These are phyloP conservation scores for Xenentodon cancila DNA, from an alignment of 2,797 vertebrate species.

Conservation along the genomic window DNA sequence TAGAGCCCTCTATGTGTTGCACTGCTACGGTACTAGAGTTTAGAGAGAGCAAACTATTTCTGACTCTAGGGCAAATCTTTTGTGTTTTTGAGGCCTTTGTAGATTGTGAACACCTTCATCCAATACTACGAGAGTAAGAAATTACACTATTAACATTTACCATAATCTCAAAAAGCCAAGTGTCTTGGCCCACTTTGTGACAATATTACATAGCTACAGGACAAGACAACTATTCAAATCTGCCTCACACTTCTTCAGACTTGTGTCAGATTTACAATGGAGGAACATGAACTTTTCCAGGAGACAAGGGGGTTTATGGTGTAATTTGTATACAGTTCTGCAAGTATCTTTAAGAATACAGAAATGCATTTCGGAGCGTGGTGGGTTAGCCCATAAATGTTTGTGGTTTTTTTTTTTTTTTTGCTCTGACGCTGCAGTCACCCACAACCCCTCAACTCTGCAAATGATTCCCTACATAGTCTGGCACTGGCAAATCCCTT, in stretches of 20 bases:
- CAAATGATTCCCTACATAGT: constrained; percentile 61
- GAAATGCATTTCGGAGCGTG: constrained; percentile 30
- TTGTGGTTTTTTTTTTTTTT: constrained; percentile 58
- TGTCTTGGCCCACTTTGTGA: constrained; percentile 30
- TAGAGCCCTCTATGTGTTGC: background rate
- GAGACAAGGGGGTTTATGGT: constrained; percentile 57
- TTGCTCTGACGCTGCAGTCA: constrained; percentile 57
- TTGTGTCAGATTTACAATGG: constrained; percentile 22
- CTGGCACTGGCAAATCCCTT: constrained; percentile 50
- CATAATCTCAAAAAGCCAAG: constrained; percentile 21
- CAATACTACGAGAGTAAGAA: constrained; percentile 15
- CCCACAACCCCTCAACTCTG: constrained; percentile 55
- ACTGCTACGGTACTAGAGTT: too few species aligned
- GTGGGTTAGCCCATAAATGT: constrained; percentile 50
- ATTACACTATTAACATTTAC: constrained; percentile 25
- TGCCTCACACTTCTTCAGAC: constrained; percentile 21
- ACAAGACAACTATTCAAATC: constrained; percentile 31
- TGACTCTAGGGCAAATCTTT: too few species aligned
- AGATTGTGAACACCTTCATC: background rate
- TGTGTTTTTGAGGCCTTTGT: too few species aligned
- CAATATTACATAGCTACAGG: constrained; percentile 20
- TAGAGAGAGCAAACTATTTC: too few species aligned
- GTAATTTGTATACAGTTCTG: constrained; percentile 61
- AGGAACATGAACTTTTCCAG: constrained; percentile 56
- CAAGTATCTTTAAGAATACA: constrained; percentile 50